A percentile compares a stretch with the other conserved stretches of the same genome.
Conservation (phyloP, 23 tunicate genomes). For the Oikopleura dioica region DNA sequence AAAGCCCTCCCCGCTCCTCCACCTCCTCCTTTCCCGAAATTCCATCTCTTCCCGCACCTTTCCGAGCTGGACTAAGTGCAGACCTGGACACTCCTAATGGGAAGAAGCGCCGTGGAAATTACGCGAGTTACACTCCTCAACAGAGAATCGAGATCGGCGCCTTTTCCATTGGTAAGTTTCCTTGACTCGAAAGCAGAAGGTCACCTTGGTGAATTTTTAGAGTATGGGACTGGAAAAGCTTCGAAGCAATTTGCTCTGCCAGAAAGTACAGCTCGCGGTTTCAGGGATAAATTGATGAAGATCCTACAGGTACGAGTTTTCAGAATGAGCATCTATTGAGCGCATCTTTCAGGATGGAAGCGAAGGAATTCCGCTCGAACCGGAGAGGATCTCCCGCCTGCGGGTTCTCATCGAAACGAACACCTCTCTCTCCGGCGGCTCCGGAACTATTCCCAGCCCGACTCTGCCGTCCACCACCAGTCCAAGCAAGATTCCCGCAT, state of each 20-base stretch:
- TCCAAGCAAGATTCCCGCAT: background rate
- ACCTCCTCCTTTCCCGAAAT: too few species aligned
- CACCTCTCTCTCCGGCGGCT: background rate
- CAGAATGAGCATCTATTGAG: background rate
- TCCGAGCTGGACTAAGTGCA: too few species aligned
- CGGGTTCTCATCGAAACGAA: background rate
- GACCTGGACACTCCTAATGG: background rate
- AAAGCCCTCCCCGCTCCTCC: too few species aligned
- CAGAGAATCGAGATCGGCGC: constrained; percentile 7
- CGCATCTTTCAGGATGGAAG: background rate
- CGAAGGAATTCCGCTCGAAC: constrained; percentile 1
- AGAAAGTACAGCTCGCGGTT: constrained; percentile 9
- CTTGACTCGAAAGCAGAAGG: too few species aligned
- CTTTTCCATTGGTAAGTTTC: background rate
- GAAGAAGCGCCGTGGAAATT: constrained; percentile 4
- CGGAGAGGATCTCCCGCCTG: background rate
- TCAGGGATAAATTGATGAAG: background rate
- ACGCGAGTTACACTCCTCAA: constrained; percentile 1
- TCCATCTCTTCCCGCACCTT: too few species aligned
- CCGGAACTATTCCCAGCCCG: background rate
- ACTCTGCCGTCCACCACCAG: background rate
- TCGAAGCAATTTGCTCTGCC: background rate
- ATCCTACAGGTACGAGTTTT: background rate
- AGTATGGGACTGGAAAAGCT: constrained; percentile 5
- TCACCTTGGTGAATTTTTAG: background rate